Percentiles rank a stretch among this genome's conserved stretches.
phyloP scores from a whole-genome alignment of 2,113 vertebrate species.

The Morone saxatilis region DNA sequence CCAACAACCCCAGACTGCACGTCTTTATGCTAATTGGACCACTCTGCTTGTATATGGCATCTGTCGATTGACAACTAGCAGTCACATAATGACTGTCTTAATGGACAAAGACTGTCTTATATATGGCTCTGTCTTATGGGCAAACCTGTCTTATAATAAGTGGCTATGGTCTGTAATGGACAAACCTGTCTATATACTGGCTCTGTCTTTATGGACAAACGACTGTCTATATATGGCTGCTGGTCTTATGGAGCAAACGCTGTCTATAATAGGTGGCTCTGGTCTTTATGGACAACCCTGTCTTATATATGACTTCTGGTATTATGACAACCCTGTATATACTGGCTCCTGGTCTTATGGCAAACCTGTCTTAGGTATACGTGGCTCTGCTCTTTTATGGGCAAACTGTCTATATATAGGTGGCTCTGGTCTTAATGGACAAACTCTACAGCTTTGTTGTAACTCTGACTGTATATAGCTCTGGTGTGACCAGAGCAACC shows the following conservation, averaged over 20 bases:
- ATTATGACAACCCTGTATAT: too few relatives aligned
- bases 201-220: too few relatives aligned
- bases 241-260: background rate
- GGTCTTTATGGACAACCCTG: too few relatives aligned
- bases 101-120: too few relatives aligned
- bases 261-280: background rate
- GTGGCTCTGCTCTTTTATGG: too few relatives aligned
- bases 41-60: background rate
- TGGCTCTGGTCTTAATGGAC: background rate
- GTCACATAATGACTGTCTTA: too few relatives aligned
- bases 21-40: background rate
- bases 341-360: too few relatives aligned
- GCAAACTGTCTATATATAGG: background rate
- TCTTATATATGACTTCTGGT: too few relatives aligned
- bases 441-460: background rate
- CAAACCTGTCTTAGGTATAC: too few relatives aligned
- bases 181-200: too few relatives aligned
- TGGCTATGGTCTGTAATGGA: background rate
- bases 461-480: background rate
- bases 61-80: background rate
- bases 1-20: slow-evolving; percentile 5
- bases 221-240: background rate
- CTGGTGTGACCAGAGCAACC: background rate
- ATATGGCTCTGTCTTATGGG: too few relatives aligned
- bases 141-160: too few relatives aligned